Evolutionary conservation across 2,888 invertebrate species (phyloP).

Genomic region (Ceramica pisi): DNA sequence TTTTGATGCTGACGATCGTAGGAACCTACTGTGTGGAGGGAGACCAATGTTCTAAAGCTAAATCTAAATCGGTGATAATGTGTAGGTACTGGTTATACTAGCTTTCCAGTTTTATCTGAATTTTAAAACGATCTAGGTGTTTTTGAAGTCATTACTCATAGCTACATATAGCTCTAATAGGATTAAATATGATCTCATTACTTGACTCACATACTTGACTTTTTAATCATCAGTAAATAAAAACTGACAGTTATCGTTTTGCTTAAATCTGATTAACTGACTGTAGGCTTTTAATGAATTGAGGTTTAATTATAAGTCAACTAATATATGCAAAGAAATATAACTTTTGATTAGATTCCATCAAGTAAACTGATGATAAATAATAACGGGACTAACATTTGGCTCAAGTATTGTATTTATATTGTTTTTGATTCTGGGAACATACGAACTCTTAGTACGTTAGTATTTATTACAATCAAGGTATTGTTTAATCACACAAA

Average conservation of each 20-base stretch:
- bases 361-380: conserved; percentile 12
- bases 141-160: conserved; percentile 26
- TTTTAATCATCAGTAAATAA: conserved; percentile 11
- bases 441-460: conserved; percentile 47
- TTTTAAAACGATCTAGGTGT: not conserved
- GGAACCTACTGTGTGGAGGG: not conserved
- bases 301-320: conserved; percentile 11
- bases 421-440: conserved; percentile 32
- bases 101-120: not conserved
- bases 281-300: not conserved
- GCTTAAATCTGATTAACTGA: conserved; percentile 7
- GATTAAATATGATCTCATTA: conserved; percentile 31
- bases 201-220: conserved; percentile 14
- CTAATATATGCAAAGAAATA: conserved; percentile 55
- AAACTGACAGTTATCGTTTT: not conserved
- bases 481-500: conserved; percentile 61
- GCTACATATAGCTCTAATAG: not conserved
- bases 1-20: conserved; percentile 17
- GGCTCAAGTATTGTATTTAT: conserved; percentile 12
- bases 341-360: conserved; percentile 26
- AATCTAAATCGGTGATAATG: conserved; percentile 17
- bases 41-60: conserved; percentile 17
- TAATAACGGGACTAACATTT: conserved; percentile 13
- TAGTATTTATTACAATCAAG: conserved; percentile 53
- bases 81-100: conserved; percentile 13